These are phyloP conservation scores for Aplocera efformata DNA, from an alignment of 2,888 invertebrate genomes.

Conservation along the genomic window DNA sequence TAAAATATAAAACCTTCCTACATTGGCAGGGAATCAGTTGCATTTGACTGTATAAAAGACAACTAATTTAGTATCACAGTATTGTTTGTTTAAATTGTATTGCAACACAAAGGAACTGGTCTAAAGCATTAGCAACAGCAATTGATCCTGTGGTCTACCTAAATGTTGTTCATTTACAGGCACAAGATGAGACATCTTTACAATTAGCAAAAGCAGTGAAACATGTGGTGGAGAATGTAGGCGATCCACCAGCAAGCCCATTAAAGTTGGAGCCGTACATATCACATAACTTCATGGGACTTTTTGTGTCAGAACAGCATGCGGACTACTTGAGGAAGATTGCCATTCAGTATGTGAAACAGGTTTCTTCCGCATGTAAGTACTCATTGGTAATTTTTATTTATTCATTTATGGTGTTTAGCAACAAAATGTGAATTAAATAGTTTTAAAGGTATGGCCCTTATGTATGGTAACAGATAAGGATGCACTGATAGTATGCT, in stretches of 20 bases:
- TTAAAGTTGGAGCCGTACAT: conserved; percentile 90
- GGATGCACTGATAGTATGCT: too few relatives aligned
- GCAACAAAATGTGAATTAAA: too few relatives aligned
- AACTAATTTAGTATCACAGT: too few relatives aligned
- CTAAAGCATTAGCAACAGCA: conserved; percentile 10
- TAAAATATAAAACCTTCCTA: too few relatives aligned
- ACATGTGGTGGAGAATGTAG: conserved; percentile 86
- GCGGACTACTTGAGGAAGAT: conserved; percentile 89
- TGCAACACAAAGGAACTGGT: not conserved
- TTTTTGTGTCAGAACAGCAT: conserved; percentile 91
- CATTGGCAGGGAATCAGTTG: too few relatives aligned
- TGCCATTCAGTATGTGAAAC: conserved; percentile 89
- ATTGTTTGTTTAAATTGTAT: too few relatives aligned
- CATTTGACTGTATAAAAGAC: too few relatives aligned
- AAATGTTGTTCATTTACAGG: too few relatives aligned
- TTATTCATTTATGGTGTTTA: not conserved
- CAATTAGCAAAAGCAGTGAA: conserved; percentile 86
- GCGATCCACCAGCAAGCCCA: conserved; percentile 83
- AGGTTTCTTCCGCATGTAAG: conserved; percentile 88
- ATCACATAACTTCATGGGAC: conserved; percentile 94
- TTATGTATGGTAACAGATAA: too few relatives aligned
- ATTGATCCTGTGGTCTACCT: too few relatives aligned
- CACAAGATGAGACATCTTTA: conserved; percentile 86
- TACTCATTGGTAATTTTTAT: conserved; percentile 27
- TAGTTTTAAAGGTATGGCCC: too few relatives aligned